Evolutionary conservation across 2,888 invertebrate species (phyloP), one percentile per base, ranked within the genome.

Genomic region (Platycheirus albimanus): DNA sequence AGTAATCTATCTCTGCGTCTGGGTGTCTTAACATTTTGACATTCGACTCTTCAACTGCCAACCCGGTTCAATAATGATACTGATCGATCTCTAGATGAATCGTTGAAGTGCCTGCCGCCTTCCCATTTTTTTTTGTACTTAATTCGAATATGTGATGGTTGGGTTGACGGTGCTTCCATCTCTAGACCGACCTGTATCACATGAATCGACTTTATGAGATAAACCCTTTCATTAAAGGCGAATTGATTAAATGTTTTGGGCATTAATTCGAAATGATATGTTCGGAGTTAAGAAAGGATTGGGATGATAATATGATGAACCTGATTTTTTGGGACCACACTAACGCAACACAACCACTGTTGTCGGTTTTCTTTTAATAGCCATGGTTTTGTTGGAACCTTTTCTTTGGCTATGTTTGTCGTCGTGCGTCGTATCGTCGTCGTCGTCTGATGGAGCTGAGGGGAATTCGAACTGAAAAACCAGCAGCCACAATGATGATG

Each of bases 181-280:
- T 45, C 8, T 8, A 20, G 20, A 10, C 63, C 20, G 56, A 36
- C 63, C 79, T 58, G 3, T 33, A 54, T 36, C 28, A 54, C 36
- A 19, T 4, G 19, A 51, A 36, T 72, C 67, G 47, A 13, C 38
- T 54, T 74, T 54, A 47, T 17, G 19, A 56, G 79, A 63, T 70
- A 70, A 80, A 58, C 80, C 75, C 75, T 80, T 80, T 70, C 33
- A 70, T 75, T 75, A 45, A 20, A 20, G 41, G 41, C 3, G 56
- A 17, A 70, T 30, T 80, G 69, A 80, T 80, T 80, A 75, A 80
- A 80, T 80, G 80, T 69, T 80, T 75, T 45, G 51, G 24, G 51
- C 36, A 70, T 75, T 75, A 74, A 79, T 38, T 74, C 54, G 47
- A 69, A 74, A 74, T 72, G 78, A 74, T 72, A 74, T 69, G 67